Conservation (phyloP, 2,113 vertebrate genomes). For the Anhinga rufa region DNA sequence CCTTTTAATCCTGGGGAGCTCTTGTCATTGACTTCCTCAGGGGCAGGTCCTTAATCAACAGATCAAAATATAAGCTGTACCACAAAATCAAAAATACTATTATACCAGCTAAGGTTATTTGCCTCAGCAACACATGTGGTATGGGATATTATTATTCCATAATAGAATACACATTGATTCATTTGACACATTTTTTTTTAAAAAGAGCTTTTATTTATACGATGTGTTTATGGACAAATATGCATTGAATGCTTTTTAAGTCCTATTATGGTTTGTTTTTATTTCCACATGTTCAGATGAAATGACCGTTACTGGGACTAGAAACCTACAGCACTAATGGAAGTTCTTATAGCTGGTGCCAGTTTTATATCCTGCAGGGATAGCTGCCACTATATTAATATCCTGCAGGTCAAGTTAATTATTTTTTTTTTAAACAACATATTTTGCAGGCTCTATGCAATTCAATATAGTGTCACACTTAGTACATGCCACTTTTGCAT, state of each 20-base stretch:
- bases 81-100: constrained; percentile 63
- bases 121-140: constrained; percentile 40
- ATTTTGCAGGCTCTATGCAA: constrained; percentile 53
- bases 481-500: background rate
- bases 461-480: constrained; percentile 23
- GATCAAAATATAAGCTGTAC: constrained; percentile 52
- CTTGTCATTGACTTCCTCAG: constrained; percentile 17
- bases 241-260: constrained; percentile 64
- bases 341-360: constrained; percentile 56
- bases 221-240: constrained; percentile 71
- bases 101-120: constrained; percentile 58
- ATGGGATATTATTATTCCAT: constrained; percentile 64
- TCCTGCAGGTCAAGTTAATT: constrained; percentile 65
- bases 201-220: constrained; percentile 68
- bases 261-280: constrained; percentile 63
- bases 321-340: constrained; percentile 29
- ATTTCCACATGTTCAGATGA: constrained; percentile 72
- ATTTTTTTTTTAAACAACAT: background rate
- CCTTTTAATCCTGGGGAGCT: background rate
- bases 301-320: constrained; percentile 54
- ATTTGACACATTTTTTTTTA: constrained; percentile 55
- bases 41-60: constrained; percentile 12
- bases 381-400: constrained; percentile 69
- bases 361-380: constrained; percentile 40
- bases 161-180: constrained; percentile 72